Conservation (phyloP, 1,140 invertebrate species). For the Oedothorax gibbosus region DNA sequence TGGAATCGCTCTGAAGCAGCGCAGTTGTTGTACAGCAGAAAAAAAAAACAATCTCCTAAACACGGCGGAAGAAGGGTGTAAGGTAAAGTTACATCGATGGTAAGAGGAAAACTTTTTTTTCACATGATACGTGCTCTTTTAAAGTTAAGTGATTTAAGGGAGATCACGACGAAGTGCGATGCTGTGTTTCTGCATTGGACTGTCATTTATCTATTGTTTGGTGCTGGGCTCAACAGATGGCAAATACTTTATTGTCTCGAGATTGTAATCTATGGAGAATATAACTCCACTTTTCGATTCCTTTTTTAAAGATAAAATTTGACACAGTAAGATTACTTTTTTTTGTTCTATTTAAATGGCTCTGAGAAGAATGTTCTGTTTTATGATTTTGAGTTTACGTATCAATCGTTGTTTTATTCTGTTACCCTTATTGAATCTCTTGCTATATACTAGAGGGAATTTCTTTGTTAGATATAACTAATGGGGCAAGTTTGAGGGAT, state of each 20-base stretch:
- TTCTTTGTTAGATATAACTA: no score
- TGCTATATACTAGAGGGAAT: no score
- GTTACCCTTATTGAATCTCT: no score
- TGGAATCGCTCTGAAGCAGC: constrained; percentile 48
- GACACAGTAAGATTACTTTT: no score
- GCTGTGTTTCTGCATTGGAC: background rate
- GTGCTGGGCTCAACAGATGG: constrained; percentile 33
- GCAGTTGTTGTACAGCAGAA: constrained; percentile 13
- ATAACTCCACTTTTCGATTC: no score
- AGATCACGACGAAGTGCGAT: constrained; percentile 25
- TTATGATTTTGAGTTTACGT: no score
- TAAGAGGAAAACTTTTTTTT: background rate
- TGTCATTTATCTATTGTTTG: constrained; percentile 31
- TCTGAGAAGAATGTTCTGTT: no score
- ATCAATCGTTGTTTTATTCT: no score
- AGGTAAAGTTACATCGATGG: constrained; percentile 33
- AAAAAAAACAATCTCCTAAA: constrained; percentile 57
- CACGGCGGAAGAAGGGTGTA: constrained; percentile 22
- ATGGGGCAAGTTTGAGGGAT: no score
- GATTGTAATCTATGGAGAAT: no score
- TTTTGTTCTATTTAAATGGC: background rate
- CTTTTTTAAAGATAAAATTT: no score
- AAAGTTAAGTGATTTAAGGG: constrained; percentile 52
- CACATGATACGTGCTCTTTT: constrained; percentile 46
- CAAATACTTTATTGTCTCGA: background rate